These are phyloP conservation scores for Colossoma macropomum DNA, from an alignment of 2,113 vertebrate genomes.

Conservation along the genomic window DNA sequence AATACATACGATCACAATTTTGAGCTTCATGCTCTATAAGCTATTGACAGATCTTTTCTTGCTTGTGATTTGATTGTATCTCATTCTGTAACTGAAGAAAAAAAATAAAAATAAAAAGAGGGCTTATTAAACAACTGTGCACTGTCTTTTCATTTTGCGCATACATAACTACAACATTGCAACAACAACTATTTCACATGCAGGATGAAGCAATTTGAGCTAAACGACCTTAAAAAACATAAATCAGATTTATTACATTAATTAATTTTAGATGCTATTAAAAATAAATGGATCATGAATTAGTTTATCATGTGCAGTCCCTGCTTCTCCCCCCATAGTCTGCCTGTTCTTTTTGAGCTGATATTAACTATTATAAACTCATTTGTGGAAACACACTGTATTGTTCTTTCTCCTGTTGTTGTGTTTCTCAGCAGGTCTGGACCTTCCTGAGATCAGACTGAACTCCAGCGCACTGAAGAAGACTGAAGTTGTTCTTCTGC, in stretches of 20 bases:
- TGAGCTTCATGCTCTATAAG: background rate
- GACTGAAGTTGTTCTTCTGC: constrained; percentile 43
- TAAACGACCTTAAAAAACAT: no score
- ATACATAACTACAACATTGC: no score
- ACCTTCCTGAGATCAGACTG: constrained; percentile 57
- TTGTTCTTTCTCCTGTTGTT: background rate
- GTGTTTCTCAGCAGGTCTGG: constrained; percentile 50
- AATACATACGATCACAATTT: background rate
- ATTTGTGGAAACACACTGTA: no score
- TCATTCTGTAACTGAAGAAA: constrained; percentile 10
- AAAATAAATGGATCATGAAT: no score
- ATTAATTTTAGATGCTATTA: no score
- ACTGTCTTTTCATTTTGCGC: background rate
- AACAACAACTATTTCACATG: no score
- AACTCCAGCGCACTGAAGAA: constrained; percentile 52
- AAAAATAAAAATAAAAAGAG: background rate
- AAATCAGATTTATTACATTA: no score
- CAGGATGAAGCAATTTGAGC: no score
- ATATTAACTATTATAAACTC: no score
- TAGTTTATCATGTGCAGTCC: no score
- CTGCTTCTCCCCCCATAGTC: no score
- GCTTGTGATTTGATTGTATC: background rate
- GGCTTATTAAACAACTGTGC: background rate
- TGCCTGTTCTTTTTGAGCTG: no score
- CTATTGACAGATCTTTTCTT: background rate